Evolutionary conservation across 2,113 vertebrate species (phyloP).

Genomic region (Mixornis gularis): DNA sequence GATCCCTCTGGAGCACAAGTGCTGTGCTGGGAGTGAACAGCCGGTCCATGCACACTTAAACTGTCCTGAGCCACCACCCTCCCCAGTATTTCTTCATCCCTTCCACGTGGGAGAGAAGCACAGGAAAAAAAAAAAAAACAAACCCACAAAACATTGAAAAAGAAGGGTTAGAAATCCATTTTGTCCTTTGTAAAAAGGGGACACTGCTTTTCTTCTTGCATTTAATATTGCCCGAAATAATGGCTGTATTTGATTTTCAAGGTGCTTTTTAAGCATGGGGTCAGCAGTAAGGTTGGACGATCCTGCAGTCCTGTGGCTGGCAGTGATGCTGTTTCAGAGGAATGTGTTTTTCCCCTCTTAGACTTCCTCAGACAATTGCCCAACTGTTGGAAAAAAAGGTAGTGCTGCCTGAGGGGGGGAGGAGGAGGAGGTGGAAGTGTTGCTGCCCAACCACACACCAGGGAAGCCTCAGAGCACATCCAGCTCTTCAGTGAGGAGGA

Average conservation of each 20-base stretch:
- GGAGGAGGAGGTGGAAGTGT: neutral
- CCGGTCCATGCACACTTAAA: conserved; percentile 49
- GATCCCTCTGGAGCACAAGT: neutral
- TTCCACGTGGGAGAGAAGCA: conserved; percentile 30
- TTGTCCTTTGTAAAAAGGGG: neutral
- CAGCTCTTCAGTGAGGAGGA: accelerated
- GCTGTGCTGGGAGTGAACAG: conserved; percentile 27
- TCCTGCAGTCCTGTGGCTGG: neutral
- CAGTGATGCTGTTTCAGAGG: neutral
- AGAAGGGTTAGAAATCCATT: neutral
- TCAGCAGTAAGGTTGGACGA: neutral
- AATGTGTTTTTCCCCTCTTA: neutral
- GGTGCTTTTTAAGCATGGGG: neutral
- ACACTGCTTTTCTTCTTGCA: neutral
- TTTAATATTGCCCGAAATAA: neutral
- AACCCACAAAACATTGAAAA: neutral
- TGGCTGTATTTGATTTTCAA: neutral
- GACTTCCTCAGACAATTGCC: neutral
- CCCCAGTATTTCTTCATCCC: conserved; percentile 22
- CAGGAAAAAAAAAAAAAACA: neutral
- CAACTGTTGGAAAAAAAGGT: neutral
- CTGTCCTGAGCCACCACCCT: conserved; percentile 28
- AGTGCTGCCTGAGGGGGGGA: neutral
- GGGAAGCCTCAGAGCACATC: neutral
- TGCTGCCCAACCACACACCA: accelerated